Conservation (phyloP, 1,140 invertebrate species). For the Pogonomyrmex barbatus region DNA sequence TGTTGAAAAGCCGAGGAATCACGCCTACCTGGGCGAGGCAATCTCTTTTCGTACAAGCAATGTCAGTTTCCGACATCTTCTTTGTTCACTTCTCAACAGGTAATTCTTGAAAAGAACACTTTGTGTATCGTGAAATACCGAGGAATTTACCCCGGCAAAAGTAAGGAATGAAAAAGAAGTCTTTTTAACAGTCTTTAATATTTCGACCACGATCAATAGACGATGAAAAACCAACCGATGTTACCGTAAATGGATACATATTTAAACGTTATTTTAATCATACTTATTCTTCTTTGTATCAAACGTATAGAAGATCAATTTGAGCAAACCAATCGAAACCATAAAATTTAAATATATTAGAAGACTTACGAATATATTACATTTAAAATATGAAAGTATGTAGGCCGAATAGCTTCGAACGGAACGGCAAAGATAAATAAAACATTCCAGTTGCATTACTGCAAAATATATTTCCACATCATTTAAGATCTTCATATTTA, state of each 20-base stretch:
- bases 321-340: neutral
- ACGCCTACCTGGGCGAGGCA: conserved; percentile 40
- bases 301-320: neutral
- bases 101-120: conserved; percentile 23
- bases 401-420: neutral
- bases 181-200: neutral
- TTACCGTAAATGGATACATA: neutral
- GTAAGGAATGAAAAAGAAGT: neutral
- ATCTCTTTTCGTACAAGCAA: neutral
- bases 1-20: conserved; percentile 12
- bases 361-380: neutral
- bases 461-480: neutral
- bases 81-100: neutral
- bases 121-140: neutral
- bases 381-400: neutral
- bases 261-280: neutral
- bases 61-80: neutral
- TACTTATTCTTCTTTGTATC: neutral
- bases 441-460: conserved; percentile 9
- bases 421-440: neutral
- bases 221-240: neutral
- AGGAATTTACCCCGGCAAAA: neutral
- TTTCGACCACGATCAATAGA: neutral
- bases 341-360: conserved; percentile 16
- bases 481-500: neutral